Conservation (phyloP, 2,888 invertebrate species). For the Ditylenchus weischeri region DNA sequence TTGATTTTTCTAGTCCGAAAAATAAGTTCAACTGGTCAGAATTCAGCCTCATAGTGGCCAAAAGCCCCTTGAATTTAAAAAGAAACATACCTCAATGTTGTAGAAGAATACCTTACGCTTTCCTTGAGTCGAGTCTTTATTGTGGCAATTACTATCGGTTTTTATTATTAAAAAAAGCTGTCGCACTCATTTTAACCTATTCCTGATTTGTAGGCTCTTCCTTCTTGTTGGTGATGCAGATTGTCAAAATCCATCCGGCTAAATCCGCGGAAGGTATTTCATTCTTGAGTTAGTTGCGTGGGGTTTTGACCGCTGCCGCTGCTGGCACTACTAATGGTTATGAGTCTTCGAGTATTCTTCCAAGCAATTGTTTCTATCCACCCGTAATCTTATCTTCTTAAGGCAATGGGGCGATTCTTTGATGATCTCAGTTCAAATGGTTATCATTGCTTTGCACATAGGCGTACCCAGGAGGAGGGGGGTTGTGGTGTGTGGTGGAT, state of each 20-base stretch:
- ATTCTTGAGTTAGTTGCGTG: conserved; percentile 79
- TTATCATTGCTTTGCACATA: too few species aligned
- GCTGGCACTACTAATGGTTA: conserved; percentile 85
- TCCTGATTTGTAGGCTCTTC: conserved; percentile 72
- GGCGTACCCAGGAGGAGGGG: too few species aligned
- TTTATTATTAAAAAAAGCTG: too few species aligned
- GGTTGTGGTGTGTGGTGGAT: too few species aligned
- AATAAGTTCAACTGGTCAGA: too few species aligned
- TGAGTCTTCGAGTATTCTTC: conserved; percentile 75
- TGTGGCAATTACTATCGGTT: conserved; percentile 69
- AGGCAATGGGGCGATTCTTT: conserved; percentile 94
- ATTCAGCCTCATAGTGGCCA: too few species aligned
- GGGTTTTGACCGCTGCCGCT: conserved; percentile 82
- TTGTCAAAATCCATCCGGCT: conserved; percentile 76
- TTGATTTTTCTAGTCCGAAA: too few species aligned
- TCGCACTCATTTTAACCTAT: too few species aligned
- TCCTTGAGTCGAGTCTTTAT: conserved; percentile 85
- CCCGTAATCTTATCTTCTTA: conserved; percentile 52
- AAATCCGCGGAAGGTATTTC: too few species aligned
- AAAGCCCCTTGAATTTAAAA: too few species aligned
- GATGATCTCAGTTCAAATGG: too few species aligned
- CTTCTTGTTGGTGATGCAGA: conserved; percentile 91
- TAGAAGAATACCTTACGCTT: conserved; percentile 82
- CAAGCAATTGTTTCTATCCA: neutral
- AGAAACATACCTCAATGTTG: too few species aligned